Conservation (phyloP, 2,888 invertebrate genomes). For the Stenodera caucasica region DNA sequence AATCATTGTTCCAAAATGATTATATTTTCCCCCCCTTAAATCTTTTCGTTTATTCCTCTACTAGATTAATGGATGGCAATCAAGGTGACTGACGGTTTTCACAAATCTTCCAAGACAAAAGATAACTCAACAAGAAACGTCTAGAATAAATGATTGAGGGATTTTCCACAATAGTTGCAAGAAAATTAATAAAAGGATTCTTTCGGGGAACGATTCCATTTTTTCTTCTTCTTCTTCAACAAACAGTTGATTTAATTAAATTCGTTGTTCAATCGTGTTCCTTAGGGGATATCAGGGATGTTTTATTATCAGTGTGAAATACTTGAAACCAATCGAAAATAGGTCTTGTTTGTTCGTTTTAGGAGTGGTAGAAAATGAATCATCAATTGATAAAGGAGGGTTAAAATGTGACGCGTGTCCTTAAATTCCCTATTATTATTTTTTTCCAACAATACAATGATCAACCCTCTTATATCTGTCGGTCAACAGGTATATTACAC, state of each 20-base stretch:
- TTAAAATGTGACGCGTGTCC: slow-evolving; percentile 19
- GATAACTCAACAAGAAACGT: not conserved
- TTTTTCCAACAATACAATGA: slow-evolving; percentile 6
- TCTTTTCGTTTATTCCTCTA: not conserved
- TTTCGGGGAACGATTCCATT: not conserved
- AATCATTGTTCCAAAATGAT: not conserved
- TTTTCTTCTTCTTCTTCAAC: not conserved
- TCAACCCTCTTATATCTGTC: not conserved
- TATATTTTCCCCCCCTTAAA: not conserved
- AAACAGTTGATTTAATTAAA: slow-evolving; percentile 4
- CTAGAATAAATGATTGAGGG: not conserved
- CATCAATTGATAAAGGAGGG: slow-evolving; percentile 10
- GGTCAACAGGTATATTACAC: slow-evolving; percentile 9
- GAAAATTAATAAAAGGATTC: not conserved
- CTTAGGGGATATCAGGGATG: not conserved
- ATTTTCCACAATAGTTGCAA: not conserved
- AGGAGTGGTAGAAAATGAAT: slow-evolving; percentile 13
- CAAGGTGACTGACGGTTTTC: slow-evolving; percentile 20
- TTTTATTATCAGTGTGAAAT: slow-evolving; percentile 12
- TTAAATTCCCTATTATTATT: not conserved
- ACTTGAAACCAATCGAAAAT: not conserved
- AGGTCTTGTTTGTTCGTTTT: slow-evolving; percentile 9
- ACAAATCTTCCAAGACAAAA: slow-evolving; percentile 22
- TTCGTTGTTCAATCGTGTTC: not conserved
- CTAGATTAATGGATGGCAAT: slow-evolving; percentile 24